Percentiles rank a stretch among this genome's conserved stretches.
These are phyloP conservation scores for Clepsis dumicolana DNA, from an alignment of 2,888 invertebrate species.

Conservation along the genomic window DNA sequence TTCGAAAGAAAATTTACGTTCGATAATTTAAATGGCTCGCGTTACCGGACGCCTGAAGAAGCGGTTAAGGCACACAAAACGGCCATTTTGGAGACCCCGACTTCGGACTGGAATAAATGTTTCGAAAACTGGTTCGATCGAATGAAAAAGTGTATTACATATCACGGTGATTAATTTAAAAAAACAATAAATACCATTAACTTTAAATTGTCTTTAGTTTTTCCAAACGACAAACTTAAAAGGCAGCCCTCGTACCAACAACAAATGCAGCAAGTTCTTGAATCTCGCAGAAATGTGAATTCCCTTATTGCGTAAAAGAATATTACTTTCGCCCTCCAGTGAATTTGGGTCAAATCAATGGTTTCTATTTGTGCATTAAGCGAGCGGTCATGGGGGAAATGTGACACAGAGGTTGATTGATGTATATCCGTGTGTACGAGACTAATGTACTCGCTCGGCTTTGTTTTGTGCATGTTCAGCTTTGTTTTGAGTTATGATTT, in stretches of 20 bases:
- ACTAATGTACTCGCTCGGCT: neutral
- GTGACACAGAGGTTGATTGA: slow-evolving; percentile 32
- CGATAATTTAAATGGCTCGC: no score
- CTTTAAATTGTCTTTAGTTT: no score
- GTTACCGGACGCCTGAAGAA: no score
- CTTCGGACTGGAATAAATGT: no score
- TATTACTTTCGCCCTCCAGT: slow-evolving; percentile 20
- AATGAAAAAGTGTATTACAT: no score
- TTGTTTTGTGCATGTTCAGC: no score
- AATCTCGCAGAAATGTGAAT: slow-evolving; percentile 17
- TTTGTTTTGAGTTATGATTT: neutral
- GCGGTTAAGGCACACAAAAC: no score
- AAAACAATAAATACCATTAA: no score
- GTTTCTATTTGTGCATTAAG: slow-evolving; percentile 38
- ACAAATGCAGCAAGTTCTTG: slow-evolving; percentile 20
- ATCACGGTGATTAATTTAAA: no score
- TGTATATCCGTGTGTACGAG: slow-evolving; percentile 13
- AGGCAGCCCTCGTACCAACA: neutral
- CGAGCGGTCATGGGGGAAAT: slow-evolving; percentile 26
- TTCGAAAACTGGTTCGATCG: no score
- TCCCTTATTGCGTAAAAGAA: slow-evolving; percentile 17
- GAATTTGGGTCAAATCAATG: slow-evolving; percentile 37
- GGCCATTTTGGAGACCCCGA: no score
- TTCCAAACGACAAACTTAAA: neutral
- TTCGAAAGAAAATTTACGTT: no score